Percentiles rank a stretch among this genome's conserved stretches.
These are phyloP conservation scores for Sorex maritimensis DNA, from an alignment of 2,797 vertebrate genomes.

Conservation along the genomic window DNA sequence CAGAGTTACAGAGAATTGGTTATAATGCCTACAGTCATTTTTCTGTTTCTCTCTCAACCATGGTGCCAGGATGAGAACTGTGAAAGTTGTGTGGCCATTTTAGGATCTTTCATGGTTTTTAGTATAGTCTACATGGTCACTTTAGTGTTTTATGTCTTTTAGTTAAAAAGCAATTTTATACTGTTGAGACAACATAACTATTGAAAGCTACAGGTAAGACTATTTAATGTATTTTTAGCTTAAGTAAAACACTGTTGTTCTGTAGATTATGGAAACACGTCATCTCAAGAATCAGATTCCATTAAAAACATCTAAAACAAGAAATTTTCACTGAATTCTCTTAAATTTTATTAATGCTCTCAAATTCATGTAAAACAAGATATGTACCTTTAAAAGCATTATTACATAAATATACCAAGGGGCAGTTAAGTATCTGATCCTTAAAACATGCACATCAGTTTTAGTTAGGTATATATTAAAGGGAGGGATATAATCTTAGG, in stretches of 20 bases:
- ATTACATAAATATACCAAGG: slow-evolving; percentile 86
- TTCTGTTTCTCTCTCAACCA: background rate
- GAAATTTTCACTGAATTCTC: slow-evolving; percentile 39
- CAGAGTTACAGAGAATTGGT: background rate
- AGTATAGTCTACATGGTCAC: background rate
- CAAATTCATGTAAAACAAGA: slow-evolving; percentile 86
- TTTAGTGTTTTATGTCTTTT: slow-evolving; percentile 11
- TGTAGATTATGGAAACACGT: slow-evolving; percentile 43
- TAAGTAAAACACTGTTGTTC: slow-evolving; percentile 35
- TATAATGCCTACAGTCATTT: background rate
- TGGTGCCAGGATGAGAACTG: background rate
- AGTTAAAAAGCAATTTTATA: slow-evolving; percentile 27
- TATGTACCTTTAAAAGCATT: slow-evolving; percentile 87
- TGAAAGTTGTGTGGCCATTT: slow-evolving; percentile 24
- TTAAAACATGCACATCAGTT: slow-evolving; percentile 87
- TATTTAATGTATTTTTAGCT: background rate
- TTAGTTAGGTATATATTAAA: slow-evolving; percentile 48
- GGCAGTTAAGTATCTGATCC: slow-evolving; percentile 72
- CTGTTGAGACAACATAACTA: background rate
- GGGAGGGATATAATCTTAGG: slow-evolving; percentile 68
- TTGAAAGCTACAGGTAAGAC: background rate
- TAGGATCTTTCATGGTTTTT: slow-evolving; percentile 14
- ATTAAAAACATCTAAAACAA: slow-evolving; percentile 57
- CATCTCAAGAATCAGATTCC: slow-evolving; percentile 12
- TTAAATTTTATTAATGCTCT: slow-evolving; percentile 87